Evolutionary conservation across 2,113 vertebrate genomes (phyloP).

Genomic region (Oxyura jamaicensis): DNA sequence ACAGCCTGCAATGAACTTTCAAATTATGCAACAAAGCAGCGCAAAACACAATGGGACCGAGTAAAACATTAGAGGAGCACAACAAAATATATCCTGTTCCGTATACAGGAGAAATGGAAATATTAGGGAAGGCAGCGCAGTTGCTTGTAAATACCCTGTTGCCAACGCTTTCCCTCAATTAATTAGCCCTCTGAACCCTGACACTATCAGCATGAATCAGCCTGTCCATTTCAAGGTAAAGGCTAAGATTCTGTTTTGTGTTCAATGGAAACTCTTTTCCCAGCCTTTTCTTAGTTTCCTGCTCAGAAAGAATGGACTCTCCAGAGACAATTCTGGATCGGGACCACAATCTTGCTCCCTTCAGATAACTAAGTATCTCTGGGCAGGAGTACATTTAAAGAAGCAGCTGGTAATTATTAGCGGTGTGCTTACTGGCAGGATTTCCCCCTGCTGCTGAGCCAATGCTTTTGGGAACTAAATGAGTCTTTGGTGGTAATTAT

Average conservation of each 20-base stretch:
- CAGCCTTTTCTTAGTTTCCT: constrained; percentile 44
- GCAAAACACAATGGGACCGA: neutral
- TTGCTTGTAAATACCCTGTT: constrained; percentile 19
- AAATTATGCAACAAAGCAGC: neutral
- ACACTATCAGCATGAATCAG: constrained; percentile 15
- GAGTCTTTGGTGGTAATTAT: constrained; percentile 33
- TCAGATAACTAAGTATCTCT: constrained; percentile 60
- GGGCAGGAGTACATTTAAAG: constrained; percentile 57
- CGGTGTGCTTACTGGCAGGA: constrained; percentile 61
- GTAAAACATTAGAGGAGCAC: neutral
- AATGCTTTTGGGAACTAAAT: constrained; percentile 51
- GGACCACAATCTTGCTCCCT: constrained; percentile 24
- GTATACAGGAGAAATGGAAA: constrained; percentile 1
- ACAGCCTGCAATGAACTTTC: neutral
- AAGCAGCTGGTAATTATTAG: constrained; percentile 54
- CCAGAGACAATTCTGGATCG: constrained; percentile 43
- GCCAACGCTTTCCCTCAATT: neutral
- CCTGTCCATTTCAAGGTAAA: constrained; percentile 1
- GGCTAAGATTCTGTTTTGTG: accelerated
- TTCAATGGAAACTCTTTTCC: constrained; percentile 17
- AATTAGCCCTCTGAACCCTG: neutral
- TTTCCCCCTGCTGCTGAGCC: constrained; percentile 57
- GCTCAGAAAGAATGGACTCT: constrained; percentile 54
- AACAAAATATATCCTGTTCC: constrained; percentile 21
- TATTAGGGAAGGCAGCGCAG: neutral